Evolutionary conservation across 1,140 invertebrate species (phyloP).

Genomic region (Lucilia cuprina): DNA sequence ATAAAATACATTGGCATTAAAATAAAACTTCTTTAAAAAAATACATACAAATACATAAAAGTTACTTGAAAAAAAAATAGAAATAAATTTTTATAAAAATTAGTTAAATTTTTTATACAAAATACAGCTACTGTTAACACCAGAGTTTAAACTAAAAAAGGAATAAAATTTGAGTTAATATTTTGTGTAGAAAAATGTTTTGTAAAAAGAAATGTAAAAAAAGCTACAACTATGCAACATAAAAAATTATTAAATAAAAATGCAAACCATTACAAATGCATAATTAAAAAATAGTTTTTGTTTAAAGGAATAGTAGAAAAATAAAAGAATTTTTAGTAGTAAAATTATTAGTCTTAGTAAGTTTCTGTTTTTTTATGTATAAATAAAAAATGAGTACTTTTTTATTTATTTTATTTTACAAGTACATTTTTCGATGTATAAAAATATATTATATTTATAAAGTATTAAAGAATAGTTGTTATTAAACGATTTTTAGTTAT

Average conservation of each 20-base stretch:
- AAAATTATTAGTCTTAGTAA: background rate
- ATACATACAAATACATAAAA: background rate
- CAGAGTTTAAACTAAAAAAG: background rate
- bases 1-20: background rate
- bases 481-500: background rate
- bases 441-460: background rate
- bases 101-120: background rate
- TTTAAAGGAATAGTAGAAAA: background rate
- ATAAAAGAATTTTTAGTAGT: background rate
- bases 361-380: background rate
- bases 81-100: background rate
- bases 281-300: background rate
- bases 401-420: background rate
- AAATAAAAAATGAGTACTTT: background rate
- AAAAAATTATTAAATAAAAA: background rate
- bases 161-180: background rate
- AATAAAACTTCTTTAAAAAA: background rate
- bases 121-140: background rate
- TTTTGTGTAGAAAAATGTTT: background rate
- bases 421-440: slow-evolving; percentile 2
- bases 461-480: background rate
- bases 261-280: slow-evolving; percentile 5
- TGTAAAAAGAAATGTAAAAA: background rate
- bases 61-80: background rate
- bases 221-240: background rate